Base-by-base conservation (phyloP, 2,888 invertebrate genomes). In the Pheosia gnoma region DNA sequence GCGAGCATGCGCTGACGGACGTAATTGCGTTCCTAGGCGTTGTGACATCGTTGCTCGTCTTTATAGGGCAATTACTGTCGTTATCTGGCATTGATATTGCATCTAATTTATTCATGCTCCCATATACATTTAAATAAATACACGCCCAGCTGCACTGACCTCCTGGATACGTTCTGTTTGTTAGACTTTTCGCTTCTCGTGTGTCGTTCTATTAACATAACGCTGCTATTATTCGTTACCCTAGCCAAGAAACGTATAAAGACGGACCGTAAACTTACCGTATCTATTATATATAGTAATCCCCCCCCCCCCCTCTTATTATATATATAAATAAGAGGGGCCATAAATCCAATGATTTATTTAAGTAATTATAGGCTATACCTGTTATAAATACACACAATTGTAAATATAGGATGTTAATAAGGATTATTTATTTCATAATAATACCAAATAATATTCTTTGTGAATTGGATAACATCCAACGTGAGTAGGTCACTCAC, bases 1-100 rank as follows among this genome's bases (percentile, higher is more conserved):
- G 90, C 87, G 82, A 86, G 87, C 82, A 89, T 87, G 87, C 83
- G 85, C 78, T 86, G 81, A 85, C 78, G 81, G 78, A 81, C 84
- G 84, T 90, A 90, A 91, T 90, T 89, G 88, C 88, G 84, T 89
- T 85, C 85, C 89, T 89, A 88, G 86, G 87, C 91, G 84, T 83
- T 85, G 83, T 86, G 88, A 89, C 89, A 89, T 91, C 91, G 89
- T 90, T 90, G 80, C 85, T 82, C 87, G 87, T 86, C 89, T 92
- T 92, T 91, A 92, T 92, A 91, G 90, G 86, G 89, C 90, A 91
- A 91, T 92, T 90, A 90, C 88, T 83, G 89, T 79, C 86, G 86
- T 91, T 91, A 92, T 91, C 91, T 92, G 90, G 89, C 91, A 90
- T 92, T 91, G 91, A 90, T 92, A 90, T 89, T 91, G 90, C 91